Conservation (phyloP, 2,888 invertebrate species). For the Lobophora halterata region DNA sequence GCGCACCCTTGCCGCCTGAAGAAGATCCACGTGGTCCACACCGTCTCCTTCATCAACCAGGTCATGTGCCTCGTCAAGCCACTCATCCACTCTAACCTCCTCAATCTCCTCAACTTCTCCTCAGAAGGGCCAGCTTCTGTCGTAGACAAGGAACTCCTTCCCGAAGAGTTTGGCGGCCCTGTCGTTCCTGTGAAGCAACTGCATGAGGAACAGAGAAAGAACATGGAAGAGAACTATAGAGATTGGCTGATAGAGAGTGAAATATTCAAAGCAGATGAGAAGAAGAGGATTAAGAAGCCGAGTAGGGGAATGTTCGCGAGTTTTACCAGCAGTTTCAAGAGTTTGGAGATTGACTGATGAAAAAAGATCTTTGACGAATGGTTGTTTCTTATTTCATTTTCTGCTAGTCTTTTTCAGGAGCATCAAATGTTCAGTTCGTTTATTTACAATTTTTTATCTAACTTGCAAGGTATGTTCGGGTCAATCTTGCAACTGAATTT, state of each 20-base stretch:
- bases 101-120: conserved; percentile 81
- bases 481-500: too few species aligned
- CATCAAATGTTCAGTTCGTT: too few species aligned
- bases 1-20: conserved; percentile 84
- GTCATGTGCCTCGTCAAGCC: conserved; percentile 84
- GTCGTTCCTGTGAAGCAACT: conserved; percentile 73
- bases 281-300: conserved; percentile 70
- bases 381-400: too few species aligned
- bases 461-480: too few species aligned
- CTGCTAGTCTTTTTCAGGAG: too few species aligned
- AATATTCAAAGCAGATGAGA: conserved; percentile 76
- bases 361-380: too few species aligned
- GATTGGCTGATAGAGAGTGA: conserved; percentile 83
- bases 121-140: conserved; percentile 73
- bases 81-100: conserved; percentile 82
- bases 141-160: conserved; percentile 66
- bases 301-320: conserved; percentile 74
- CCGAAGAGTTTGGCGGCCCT: conserved; percentile 83
- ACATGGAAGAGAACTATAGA: conserved; percentile 80
- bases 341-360: conserved; percentile 71
- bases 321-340: conserved; percentile 74
- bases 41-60: conserved; percentile 85
- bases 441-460: too few species aligned
- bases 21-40: conserved; percentile 84
- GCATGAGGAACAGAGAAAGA: conserved; percentile 78